Base-by-base conservation (phyloP, 1,140 invertebrate species). In the Drepana arcuata region DNA sequence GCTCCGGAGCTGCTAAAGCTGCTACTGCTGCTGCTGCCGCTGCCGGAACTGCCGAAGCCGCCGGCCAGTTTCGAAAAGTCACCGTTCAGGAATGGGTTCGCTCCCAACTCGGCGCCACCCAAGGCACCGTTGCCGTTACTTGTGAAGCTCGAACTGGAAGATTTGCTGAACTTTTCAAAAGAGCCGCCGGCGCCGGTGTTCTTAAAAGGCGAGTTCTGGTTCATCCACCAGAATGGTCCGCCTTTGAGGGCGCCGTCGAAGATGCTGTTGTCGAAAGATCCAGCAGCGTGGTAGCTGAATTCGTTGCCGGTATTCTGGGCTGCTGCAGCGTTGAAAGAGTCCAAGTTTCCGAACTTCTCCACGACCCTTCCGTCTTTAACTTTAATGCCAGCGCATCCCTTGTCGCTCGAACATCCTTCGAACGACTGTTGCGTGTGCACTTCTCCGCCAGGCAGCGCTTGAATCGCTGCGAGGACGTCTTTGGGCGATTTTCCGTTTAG, bases 171-270 rank as follows among this genome's bases (percentile, higher is more conserved):
- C 23, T 77, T 80, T 31, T 69, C 53, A 7, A 65, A 78, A 13
- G 32, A 58, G 2, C 47, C 59, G 1, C 38, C 40, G 0, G 32
- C 51, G 2, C 44, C 64, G 2, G 44, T 31, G 27, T 56, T 67
- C 38, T 85, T 86, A 57, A 87, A 82, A 0, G 86, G 85, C 1
- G 83, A 85, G 41, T 87, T 66, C 16, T 21, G 18, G 27, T 62
- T 70, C 71, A 83, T 79, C 86, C 86, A 87, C 86, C 86, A 87
- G 50, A 81, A 85, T 1, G 83, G 77, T 21, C 53, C 71, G 13
- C 58, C 53, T 1, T 45, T 48, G 2, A 59, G 53, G 2, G 60
- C 27, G 10, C 49, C 60, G 2, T 50, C 62, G 29, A 60, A 47
- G 16, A 79, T 63, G 1, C 56, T 57, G 10, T 63, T 69, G 4